These are phyloP conservation scores for Marcusenius ussheri DNA, from an alignment of 2,113 vertebrate species.

Conservation along the genomic window DNA sequence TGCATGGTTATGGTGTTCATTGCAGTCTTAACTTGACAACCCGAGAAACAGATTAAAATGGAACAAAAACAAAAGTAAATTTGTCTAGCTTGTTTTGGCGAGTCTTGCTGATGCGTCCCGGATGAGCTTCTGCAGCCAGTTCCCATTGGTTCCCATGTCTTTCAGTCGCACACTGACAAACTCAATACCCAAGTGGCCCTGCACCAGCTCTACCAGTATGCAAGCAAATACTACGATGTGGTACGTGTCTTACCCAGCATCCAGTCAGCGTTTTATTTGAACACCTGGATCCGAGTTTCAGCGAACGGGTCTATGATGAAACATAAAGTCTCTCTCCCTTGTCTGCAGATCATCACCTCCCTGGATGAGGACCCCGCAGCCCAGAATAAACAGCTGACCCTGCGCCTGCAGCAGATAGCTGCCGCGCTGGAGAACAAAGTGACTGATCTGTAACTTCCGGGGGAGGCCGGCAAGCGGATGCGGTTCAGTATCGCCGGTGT, in stretches of 20 bases:
- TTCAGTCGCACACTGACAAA: constrained; percentile 88
- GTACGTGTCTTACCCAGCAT: constrained; percentile 58
- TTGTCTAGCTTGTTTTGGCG: neutral
- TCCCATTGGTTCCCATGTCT: constrained; percentile 31
- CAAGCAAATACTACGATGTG: constrained; percentile 97
- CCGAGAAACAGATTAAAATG: neutral
- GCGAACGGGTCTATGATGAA: neutral
- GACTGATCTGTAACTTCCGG: constrained; percentile 83
- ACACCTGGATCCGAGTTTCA: too few species aligned
- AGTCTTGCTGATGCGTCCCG: neutral
- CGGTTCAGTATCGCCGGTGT: constrained; percentile 41
- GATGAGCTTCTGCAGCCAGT: constrained; percentile 10
- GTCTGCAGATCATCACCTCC: constrained; percentile 83
- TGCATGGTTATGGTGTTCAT: neutral
- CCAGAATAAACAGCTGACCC: constrained; percentile 96
- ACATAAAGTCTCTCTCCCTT: constrained; percentile 17
- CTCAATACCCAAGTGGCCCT: constrained; percentile 91
- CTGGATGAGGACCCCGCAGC: constrained; percentile 89
- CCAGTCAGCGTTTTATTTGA: constrained; percentile 15
- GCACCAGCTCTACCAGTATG: constrained; percentile 95
- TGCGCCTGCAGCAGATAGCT: constrained; percentile 92
- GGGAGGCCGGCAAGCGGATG: neutral
- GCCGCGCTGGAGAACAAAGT: constrained; percentile 95
- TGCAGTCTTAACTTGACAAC: neutral
- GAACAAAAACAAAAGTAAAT: neutral